phyloP scores from a whole-genome alignment of 2,797 vertebrate genomes.

The Zalophus californianus region DNA sequence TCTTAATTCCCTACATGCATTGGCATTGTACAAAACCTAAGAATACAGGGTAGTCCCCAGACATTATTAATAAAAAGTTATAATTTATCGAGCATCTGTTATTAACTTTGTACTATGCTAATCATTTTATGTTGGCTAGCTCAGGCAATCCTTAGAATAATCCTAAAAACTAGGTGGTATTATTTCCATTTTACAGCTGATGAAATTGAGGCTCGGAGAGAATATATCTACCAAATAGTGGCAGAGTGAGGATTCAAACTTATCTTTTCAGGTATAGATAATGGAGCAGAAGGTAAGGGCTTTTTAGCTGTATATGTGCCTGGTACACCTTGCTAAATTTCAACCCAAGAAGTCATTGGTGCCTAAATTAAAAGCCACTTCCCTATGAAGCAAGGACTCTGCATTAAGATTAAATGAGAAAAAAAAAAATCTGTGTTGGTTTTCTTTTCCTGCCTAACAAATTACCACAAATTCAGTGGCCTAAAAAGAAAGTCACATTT shows the following conservation, averaged over 20 bases:
- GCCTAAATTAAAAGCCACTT: not conserved
- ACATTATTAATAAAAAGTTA: slow-evolving; percentile 38
- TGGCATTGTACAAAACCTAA: not conserved
- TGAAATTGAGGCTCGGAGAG: not conserved
- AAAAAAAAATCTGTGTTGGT: not conserved
- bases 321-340: not conserved
- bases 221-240: not conserved
- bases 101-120: not conserved
- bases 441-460: not conserved
- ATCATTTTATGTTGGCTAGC: not conserved
- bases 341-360: not conserved
- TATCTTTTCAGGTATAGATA: not conserved
- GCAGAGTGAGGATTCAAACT: slow-evolving; percentile 16
- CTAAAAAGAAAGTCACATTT: not conserved
- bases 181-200: not conserved
- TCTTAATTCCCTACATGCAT: not conserved
- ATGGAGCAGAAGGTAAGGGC: not conserved
- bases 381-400: not conserved
- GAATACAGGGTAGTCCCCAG: not conserved
- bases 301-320: not conserved
- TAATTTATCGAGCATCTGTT: not conserved
- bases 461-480: not conserved
- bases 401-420: not conserved
- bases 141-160: slow-evolving; percentile 20
- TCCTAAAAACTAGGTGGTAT: not conserved